Percentiles rank a stretch among this genome's conserved stretches.
Conservation (phyloP, 1,140 invertebrate species). For the Temnothorax curvispinosus region DNA sequence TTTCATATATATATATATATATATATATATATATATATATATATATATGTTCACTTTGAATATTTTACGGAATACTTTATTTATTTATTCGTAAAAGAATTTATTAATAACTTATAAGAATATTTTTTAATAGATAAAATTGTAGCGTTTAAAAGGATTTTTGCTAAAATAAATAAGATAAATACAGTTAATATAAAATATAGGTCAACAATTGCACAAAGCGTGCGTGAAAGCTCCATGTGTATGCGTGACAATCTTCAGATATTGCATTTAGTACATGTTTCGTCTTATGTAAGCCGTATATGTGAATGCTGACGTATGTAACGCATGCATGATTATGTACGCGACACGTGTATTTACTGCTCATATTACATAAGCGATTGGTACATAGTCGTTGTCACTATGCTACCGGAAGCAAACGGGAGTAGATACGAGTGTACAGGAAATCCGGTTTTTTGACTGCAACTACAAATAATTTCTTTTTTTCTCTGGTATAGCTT, state of each 20-base stretch:
- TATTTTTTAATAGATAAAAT: constrained; percentile 12
- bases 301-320: background rate
- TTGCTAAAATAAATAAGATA: background rate
- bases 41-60: background rate
- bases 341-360: background rate
- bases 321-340: constrained; percentile 1
- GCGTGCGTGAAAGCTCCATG: background rate
- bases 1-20: background rate
- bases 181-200: background rate
- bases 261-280: background rate
- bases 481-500: background rate
- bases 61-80: background rate
- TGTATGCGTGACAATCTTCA: background rate
- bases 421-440: background rate
- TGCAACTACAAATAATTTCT: background rate
- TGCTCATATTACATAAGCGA: background rate
- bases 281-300: background rate
- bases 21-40: too few species aligned
- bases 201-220: background rate
- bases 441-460: constrained; percentile 3
- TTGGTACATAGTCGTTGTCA: background rate
- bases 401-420: background rate
- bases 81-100: background rate
- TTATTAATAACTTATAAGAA: background rate
- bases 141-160: background rate